Evolutionary conservation across 2,797 vertebrate species (phyloP).

Genomic region (Pseudocheirus occidentalis): DNA sequence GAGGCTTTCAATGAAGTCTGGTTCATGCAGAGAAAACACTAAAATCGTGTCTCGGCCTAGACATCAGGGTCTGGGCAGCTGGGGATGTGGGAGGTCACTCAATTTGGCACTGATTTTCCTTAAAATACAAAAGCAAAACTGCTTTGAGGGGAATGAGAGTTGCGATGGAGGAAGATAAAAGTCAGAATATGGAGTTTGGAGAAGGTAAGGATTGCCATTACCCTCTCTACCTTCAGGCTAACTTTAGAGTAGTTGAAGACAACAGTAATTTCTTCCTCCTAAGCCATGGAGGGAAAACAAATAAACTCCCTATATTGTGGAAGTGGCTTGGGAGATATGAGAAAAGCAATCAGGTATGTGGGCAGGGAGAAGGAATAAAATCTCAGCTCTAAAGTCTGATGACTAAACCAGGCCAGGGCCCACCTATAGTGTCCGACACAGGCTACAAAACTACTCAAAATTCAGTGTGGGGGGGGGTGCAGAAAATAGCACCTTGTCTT

Average conservation of each 20-base stretch:
- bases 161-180: neutral
- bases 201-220: neutral
- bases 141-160: neutral
- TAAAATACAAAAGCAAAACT: neutral
- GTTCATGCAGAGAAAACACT: neutral
- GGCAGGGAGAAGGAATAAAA: neutral
- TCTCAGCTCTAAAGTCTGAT: conserved; percentile 45
- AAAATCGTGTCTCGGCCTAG: neutral
- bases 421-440: neutral
- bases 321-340: neutral
- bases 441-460: neutral
- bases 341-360: neutral
- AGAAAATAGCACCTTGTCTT: neutral
- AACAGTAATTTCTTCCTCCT: neutral
- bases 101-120: neutral
- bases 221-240: neutral
- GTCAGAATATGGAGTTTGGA: neutral
- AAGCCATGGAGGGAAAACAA: neutral
- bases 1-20: neutral
- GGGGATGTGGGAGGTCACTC: neutral
- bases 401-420: neutral
- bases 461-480: neutral
- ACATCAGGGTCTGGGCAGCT: neutral
- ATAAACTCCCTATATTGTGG: neutral
- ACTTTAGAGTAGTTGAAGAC: neutral